Evolutionary conservation across 2,888 invertebrate genomes (phyloP).

Genomic region (Phania funesta): DNA sequence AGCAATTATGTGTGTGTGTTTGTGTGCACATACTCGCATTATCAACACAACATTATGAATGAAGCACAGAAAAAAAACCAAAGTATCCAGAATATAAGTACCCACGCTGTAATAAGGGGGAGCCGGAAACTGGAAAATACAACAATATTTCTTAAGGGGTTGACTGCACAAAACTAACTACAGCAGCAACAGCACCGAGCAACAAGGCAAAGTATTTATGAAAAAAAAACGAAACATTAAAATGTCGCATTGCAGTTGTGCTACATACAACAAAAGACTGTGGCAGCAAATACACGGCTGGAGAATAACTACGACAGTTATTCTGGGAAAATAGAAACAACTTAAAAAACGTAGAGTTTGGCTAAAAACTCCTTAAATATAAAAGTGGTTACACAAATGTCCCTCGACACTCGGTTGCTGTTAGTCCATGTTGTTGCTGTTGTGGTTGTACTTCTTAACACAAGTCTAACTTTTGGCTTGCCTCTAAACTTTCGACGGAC

Average conservation of each 20-base stretch:
- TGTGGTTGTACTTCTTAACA: constrained; percentile 20
- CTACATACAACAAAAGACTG: constrained; percentile 58
- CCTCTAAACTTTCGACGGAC: constrained; percentile 28
- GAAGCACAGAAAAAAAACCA: constrained; percentile 1
- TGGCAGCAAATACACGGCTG: constrained; percentile 21
- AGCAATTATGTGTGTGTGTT: constrained; percentile 42
- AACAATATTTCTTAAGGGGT: constrained; percentile 33
- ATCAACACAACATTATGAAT: constrained; percentile 28
- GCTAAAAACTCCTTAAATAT: constrained; percentile 57
- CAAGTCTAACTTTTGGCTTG: constrained; percentile 50
- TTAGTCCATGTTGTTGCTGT: neutral
- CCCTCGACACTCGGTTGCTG: constrained; percentile 51
- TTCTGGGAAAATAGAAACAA: neutral
- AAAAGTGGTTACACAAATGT: constrained; percentile 53
- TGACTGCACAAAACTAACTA: constrained; percentile 5
- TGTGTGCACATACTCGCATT: constrained; percentile 30
- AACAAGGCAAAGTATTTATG: constrained; percentile 23
- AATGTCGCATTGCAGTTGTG: constrained; percentile 73
- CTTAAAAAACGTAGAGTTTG: constrained; percentile 22
- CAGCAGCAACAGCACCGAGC: constrained; percentile 9
- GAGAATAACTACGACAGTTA: constrained; percentile 26
- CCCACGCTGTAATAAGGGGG: constrained; percentile 51
- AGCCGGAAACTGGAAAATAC: constrained; percentile 35
- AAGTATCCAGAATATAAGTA: constrained; percentile 16
- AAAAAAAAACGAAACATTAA: constrained; percentile 54